Evolutionary conservation across 1,140 invertebrate species (phyloP).

Genomic region (Scaptomyza montana): DNA sequence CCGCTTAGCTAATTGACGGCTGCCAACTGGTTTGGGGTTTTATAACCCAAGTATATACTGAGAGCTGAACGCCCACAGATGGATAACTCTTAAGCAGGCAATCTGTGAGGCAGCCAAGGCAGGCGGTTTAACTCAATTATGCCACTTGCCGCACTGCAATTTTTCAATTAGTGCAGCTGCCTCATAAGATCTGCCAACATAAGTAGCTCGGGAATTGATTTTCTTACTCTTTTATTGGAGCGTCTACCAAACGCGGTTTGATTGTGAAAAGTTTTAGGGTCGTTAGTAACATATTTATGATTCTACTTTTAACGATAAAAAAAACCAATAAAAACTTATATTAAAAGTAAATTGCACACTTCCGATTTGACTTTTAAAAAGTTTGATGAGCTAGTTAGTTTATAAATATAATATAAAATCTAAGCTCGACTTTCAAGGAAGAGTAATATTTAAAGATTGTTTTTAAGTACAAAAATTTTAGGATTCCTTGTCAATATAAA

Average conservation of each 20-base stretch:
- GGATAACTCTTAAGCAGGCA: slow-evolving; percentile 33
- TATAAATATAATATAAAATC: no score
- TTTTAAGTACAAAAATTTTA: no score
- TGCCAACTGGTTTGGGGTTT: slow-evolving; percentile 56
- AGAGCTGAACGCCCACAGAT: slow-evolving; percentile 37
- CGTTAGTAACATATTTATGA: background rate
- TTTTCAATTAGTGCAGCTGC: slow-evolving; percentile 66
- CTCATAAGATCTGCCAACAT: background rate
- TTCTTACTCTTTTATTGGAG: background rate
- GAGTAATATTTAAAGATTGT: no score
- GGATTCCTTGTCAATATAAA: no score
- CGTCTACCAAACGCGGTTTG: slow-evolving; percentile 9
- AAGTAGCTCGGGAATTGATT: slow-evolving; percentile 19
- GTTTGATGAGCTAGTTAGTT: no score
- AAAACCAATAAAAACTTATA: background rate
- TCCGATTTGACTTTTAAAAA: background rate
- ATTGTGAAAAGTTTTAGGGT: slow-evolving; percentile 1
- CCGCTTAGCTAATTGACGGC: slow-evolving; percentile 77
- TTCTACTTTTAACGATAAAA: background rate
- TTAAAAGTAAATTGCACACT: background rate
- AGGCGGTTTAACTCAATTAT: slow-evolving; percentile 64
- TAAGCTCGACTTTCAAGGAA: no score
- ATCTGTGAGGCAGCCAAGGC: background rate
- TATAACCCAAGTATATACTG: slow-evolving; percentile 6
- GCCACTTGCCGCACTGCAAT: slow-evolving; percentile 72